Conservation (phyloP, 2,797 vertebrate species). For the Lepus townsendii region DNA sequence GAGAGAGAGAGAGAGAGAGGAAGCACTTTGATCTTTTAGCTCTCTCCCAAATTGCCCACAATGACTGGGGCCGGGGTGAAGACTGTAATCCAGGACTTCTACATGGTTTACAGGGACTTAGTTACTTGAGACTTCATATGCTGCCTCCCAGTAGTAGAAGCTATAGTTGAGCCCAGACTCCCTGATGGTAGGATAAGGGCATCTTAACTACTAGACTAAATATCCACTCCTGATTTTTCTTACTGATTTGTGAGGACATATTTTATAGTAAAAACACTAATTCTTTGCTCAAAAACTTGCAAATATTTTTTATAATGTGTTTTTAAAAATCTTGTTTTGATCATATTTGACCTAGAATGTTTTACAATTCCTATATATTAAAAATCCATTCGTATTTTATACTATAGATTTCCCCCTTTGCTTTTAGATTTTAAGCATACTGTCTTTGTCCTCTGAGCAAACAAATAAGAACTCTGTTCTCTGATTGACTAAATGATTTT, state of each 20-base stretch:
- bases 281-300: neutral
- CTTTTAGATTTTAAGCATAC: neutral
- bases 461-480: neutral
- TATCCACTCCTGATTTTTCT: neutral
- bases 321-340: neutral
- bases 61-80: too few relatives aligned
- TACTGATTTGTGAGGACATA: neutral
- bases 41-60: too few relatives aligned
- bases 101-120: too few relatives aligned
- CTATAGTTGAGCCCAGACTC: too few relatives aligned
- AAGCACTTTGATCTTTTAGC: too few relatives aligned
- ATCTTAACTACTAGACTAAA: too few relatives aligned
- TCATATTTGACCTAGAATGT: neutral
- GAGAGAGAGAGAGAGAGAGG: too few relatives aligned
- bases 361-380: neutral
- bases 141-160: too few relatives aligned
- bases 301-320: neutral
- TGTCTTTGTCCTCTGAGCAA: neutral
- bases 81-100: too few relatives aligned
- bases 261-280: neutral
- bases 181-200: too few relatives aligned
- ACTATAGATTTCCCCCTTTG: neutral
- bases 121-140: too few relatives aligned
- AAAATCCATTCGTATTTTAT: neutral
- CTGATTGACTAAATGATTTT: slow-evolving; percentile 16